A percentile compares a stretch with the other conserved stretches of the same genome.
Evolutionary conservation across 2,888 invertebrate species (phyloP).

Genomic region (Crocallis elinguaria): DNA sequence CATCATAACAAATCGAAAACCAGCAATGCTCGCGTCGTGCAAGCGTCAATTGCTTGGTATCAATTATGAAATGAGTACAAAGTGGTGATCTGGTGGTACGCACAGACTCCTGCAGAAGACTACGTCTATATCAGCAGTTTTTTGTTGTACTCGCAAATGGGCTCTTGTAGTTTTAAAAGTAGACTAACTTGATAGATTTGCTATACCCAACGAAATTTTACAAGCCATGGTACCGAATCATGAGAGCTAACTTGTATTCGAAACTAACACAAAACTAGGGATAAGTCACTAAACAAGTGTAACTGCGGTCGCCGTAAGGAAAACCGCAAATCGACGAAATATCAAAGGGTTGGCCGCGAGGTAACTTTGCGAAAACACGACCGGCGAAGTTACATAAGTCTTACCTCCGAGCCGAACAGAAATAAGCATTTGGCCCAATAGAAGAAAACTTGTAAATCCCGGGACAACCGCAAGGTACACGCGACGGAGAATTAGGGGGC

Average conservation of each 20-base stretch:
- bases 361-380: constrained; percentile 59
- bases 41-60: too few species aligned
- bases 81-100: too few species aligned
- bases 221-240: constrained; percentile 1
- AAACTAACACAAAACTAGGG: constrained; percentile 34
- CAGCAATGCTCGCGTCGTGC: too few species aligned
- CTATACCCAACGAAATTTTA: constrained; percentile 13
- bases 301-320: constrained; percentile 40
- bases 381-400: constrained; percentile 57
- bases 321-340: constrained; percentile 61
- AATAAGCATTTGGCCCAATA: constrained; percentile 72
- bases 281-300: constrained; percentile 33
- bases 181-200: too few species aligned
- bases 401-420: constrained; percentile 52
- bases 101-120: too few species aligned
- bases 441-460: constrained; percentile 79
- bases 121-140: too few species aligned
- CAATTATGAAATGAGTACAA: too few species aligned
- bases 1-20: too few species aligned
- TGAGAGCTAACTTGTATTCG: too few species aligned
- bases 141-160: too few species aligned
- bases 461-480: constrained; percentile 68
- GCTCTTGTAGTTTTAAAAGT: too few species aligned
- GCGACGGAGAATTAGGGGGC: constrained; percentile 48
- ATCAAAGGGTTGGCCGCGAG: constrained; percentile 58